Evolutionary conservation across 2,797 vertebrate species (phyloP).

Genomic region (Poecilia wingei): DNA sequence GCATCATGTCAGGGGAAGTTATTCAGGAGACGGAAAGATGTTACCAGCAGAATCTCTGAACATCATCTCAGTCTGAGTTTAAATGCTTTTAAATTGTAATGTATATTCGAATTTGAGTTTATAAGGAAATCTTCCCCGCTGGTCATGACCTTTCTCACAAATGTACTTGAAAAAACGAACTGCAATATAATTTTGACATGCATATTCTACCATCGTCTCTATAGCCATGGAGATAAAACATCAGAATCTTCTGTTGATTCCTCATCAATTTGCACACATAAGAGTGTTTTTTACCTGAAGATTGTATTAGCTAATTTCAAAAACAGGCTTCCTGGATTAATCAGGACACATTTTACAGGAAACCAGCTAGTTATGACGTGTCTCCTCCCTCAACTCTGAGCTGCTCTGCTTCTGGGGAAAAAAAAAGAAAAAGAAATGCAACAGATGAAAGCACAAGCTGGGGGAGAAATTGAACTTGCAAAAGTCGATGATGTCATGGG

Average conservation of each 20-base stretch:
- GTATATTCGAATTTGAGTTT: neutral
- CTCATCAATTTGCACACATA: conserved; percentile 6
- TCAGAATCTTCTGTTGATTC: neutral
- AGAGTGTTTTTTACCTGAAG: conserved; percentile 21
- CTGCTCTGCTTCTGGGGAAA: conserved; percentile 14
- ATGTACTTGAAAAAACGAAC: neutral
- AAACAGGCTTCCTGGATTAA: neutral
- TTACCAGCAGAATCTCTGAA: conserved; percentile 24
- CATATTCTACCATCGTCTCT: neutral
- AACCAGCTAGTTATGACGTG: conserved; percentile 12
- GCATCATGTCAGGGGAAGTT: conserved; percentile 50
- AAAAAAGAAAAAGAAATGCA: conserved; percentile 56
- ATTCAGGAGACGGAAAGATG: conserved; percentile 33
- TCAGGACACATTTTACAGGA: conserved; percentile 4
- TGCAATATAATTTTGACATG: neutral
- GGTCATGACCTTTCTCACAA: neutral
- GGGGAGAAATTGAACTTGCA: conserved; percentile 65
- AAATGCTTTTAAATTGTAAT: neutral
- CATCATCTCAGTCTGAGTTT: neutral
- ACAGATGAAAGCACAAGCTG: conserved; percentile 69
- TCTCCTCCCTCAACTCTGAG: conserved; percentile 23
- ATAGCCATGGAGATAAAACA: conserved; percentile 6
- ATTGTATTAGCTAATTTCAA: neutral
- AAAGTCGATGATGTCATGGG: conserved; percentile 81
- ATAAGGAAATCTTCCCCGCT: neutral